Conservation (phyloP, 2,888 invertebrate genomes). For the Stegana nigrithorax region DNA sequence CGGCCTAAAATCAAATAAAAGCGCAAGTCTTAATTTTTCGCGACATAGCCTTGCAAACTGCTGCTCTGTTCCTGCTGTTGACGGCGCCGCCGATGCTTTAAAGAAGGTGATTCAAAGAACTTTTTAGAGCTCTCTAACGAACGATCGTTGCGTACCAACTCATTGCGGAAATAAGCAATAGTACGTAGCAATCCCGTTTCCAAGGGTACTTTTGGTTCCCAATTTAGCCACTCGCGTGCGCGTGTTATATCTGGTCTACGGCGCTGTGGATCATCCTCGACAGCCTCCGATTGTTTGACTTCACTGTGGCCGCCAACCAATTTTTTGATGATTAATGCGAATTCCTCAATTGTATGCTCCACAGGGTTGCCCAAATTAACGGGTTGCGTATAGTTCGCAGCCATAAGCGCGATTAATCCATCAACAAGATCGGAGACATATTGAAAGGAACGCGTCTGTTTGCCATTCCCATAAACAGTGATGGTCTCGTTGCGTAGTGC, state of each 20-base stretch:
- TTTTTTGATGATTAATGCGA: slow-evolving; percentile 86
- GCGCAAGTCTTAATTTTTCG: not conserved
- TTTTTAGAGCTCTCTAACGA: slow-evolving; percentile 64
- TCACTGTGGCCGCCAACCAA: slow-evolving; percentile 87
- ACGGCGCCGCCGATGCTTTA: slow-evolving; percentile 53
- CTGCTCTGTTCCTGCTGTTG: slow-evolving; percentile 41
- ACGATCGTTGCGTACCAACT: slow-evolving; percentile 74
- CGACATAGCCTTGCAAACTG: too few species aligned
- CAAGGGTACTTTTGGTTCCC: slow-evolving; percentile 92
- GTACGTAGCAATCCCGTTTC: slow-evolving; percentile 90
- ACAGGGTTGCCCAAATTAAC: slow-evolving; percentile 98
- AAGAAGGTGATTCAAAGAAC: slow-evolving; percentile 62
- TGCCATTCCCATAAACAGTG: slow-evolving; percentile 91
- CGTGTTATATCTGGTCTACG: slow-evolving; percentile 93
- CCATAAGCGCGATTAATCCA: slow-evolving; percentile 92
- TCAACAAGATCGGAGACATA: slow-evolving; percentile 97
- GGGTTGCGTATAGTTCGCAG: slow-evolving; percentile 90
- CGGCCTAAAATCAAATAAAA: too few species aligned
- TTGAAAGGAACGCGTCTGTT: slow-evolving; percentile 96
- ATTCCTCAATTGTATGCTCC: slow-evolving; percentile 95
- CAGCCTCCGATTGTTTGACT: slow-evolving; percentile 84
- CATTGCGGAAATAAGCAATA: slow-evolving; percentile 92
- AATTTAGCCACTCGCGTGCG: slow-evolving; percentile 85
- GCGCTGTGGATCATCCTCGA: slow-evolving; percentile 96
- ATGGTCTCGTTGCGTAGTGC: slow-evolving; percentile 94